Conservation (phyloP, 2,888 invertebrate genomes). For the Pandemis heparana region DNA sequence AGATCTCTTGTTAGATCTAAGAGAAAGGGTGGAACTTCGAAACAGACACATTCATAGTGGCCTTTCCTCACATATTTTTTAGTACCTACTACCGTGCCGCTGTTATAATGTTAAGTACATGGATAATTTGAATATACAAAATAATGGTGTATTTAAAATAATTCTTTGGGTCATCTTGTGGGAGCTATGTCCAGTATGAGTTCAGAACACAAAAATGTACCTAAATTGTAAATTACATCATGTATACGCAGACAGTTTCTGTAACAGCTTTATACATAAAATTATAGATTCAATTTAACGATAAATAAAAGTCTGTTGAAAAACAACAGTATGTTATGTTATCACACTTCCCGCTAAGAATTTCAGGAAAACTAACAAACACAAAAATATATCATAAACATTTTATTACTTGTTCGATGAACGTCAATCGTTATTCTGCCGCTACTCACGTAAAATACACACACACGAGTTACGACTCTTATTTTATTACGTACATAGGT, state of each 20-base stretch:
- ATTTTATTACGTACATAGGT: constrained; percentile 32
- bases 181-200: too few species aligned
- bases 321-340: constrained; percentile 27
- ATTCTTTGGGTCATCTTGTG: too few species aligned
- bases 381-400: constrained; percentile 35
- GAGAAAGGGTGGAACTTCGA: too few species aligned
- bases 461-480: constrained; percentile 27
- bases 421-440: constrained; percentile 26
- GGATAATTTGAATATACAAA: too few species aligned
- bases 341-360: constrained; percentile 33
- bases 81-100: too few species aligned
- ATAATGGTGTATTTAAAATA: too few species aligned
- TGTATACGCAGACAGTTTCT: background rate
- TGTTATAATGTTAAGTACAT: too few species aligned
- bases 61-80: too few species aligned
- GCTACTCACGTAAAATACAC: constrained; percentile 40
- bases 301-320: constrained; percentile 18
- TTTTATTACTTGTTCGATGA: constrained; percentile 41
- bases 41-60: too few species aligned
- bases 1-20: too few species aligned
- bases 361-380: constrained; percentile 29
- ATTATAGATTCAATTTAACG: background rate
- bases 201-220: too few species aligned
- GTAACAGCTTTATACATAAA: background rate
- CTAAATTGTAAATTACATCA: too few species aligned